Conservation (phyloP, 2,888 invertebrate species). For the Cephus spinipes region DNA sequence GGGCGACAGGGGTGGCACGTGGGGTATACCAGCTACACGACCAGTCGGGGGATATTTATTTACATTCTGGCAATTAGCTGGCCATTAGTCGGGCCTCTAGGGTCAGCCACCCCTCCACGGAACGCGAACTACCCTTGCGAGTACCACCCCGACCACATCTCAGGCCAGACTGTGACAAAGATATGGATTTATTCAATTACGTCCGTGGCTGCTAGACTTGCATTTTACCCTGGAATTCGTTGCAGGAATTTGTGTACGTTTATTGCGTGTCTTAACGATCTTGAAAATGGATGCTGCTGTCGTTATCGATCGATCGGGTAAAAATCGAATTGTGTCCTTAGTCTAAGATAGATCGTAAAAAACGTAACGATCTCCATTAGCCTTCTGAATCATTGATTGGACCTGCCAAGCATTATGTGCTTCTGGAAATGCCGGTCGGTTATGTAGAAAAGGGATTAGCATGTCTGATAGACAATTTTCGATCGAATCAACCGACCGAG, state of each 20-base stretch:
- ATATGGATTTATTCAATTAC: slow-evolving; percentile 39
- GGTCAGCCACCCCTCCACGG: slow-evolving; percentile 23
- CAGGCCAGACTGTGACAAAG: slow-evolving; percentile 36
- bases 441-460: slow-evolving; percentile 32
- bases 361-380: slow-evolving; percentile 38
- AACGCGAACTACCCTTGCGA: slow-evolving; percentile 20
- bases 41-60: slow-evolving; percentile 62
- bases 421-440: background rate
- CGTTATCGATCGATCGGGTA: background rate
- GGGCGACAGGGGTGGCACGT: slow-evolving; percentile 19
- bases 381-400: slow-evolving; percentile 34
- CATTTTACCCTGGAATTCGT: background rate
- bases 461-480: slow-evolving; percentile 42
- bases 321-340: no score
- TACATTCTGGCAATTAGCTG: slow-evolving; percentile 64
- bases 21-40: slow-evolving; percentile 36
- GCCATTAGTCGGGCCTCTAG: slow-evolving; percentile 58
- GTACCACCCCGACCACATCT: slow-evolving; percentile 29
- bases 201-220: background rate
- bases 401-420: slow-evolving; percentile 36
- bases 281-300: background rate
- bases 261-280: background rate
- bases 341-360: background rate
- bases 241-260: background rate
- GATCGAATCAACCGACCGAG: slow-evolving; percentile 11